Evolutionary conservation across 2,113 vertebrate species (phyloP), one percentile per base, ranked within the genome.

Genomic region (Brachionichthys hirsutus): DNA sequence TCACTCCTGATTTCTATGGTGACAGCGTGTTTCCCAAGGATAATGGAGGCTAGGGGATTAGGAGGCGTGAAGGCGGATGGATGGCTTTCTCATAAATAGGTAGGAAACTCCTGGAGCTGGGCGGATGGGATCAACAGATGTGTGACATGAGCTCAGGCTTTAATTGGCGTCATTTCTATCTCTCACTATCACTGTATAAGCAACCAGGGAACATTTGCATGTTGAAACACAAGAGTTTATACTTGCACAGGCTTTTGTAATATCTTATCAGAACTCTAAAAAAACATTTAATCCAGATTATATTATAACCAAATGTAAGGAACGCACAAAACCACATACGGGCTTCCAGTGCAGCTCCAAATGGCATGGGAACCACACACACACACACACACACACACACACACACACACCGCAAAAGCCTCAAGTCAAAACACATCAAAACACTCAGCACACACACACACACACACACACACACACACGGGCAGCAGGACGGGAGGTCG

Each of bases 21-120:
- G 89, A 92, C 89, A 87, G 75, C 72, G 85, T 54, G 19, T 85
- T 91, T 91, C 88, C 82, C 83, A 85, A 84, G 88, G 89, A 89
- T 88, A 89, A 88, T 84, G 81, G 88, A 86, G 85, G 86, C 89
- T 71, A 74, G 73, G 87, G 90, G 89, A 92, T 89, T 89, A 87
- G 78, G 79, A 89, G 86, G 86, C 80, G 81, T 85, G 85, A 92
- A 89, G 73, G 84, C 70, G 67, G 79, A 88, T 75, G 80, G 87
- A 87, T 90, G 88, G 84, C 84, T 89, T 89, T 91, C 88, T 91
- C 90, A 87, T 89, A 86, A 89, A 90, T 87, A 91, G 88, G 88
- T 90, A 91, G 84, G 87, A 89, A 87, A 91, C 85, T 91, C 85
- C 85, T 81, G 78, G 77, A 86, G 85, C 77, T 59, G 83, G 55